A percentile compares a stretch with the other conserved stretches of the same genome.
Conservation (phyloP, 1,140 invertebrate species). For the Matsumurasca onukii region DNA sequence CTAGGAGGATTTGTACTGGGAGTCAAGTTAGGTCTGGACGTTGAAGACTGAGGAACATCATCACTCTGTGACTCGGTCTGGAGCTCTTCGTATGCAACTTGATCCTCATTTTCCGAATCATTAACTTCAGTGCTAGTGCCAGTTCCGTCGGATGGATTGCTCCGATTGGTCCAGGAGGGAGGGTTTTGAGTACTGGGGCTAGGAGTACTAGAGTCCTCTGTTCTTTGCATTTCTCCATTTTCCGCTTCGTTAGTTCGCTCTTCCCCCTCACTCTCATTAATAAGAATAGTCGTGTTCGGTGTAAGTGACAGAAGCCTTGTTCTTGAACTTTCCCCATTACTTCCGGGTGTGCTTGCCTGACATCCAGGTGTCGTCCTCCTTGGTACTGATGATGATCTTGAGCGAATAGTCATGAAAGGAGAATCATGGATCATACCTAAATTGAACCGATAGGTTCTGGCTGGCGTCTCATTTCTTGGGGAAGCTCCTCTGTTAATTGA, state of each 20-base stretch:
- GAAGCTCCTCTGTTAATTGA: neutral
- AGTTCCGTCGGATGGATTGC: neutral
- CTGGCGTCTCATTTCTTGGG: neutral
- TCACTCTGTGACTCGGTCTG: neutral
- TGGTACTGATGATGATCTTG: neutral
- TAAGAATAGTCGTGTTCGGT: neutral
- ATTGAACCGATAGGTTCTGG: neutral
- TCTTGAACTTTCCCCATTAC: neutral
- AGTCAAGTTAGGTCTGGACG: neutral
- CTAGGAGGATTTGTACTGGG: neutral
- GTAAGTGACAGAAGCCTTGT: slow-evolving; percentile 6
- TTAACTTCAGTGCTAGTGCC: neutral
- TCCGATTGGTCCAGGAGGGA: neutral
- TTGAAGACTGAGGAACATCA: neutral
- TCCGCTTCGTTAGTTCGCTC: too few species aligned
- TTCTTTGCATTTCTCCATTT: too few species aligned
- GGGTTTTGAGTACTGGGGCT: neutral
- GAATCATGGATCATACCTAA: neutral
- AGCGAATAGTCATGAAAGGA: neutral
- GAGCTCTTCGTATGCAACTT: neutral
- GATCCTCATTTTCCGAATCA: neutral
- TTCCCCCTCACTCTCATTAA: neutral
- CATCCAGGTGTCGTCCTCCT: too few species aligned
- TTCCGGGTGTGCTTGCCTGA: too few species aligned
- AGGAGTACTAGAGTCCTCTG: neutral